Percentiles rank a stretch among this genome's conserved stretches.
phyloP scores from a whole-genome alignment of 2,113 vertebrate species.

The Nettapus auritus region DNA sequence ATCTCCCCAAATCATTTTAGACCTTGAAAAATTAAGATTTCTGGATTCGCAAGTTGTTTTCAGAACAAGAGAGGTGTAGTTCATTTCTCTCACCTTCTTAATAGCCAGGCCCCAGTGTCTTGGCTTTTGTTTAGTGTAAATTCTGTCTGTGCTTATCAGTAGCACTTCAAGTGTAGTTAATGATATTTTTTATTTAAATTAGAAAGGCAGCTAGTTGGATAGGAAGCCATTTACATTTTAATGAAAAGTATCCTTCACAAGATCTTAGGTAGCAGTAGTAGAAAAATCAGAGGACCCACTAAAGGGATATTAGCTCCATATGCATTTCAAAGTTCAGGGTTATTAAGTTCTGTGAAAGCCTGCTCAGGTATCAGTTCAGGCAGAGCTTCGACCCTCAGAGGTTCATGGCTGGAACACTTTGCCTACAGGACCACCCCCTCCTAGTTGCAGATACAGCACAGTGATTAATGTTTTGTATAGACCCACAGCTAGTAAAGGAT shows the following conservation, averaged over 20 bases:
- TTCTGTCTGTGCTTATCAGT: neutral
- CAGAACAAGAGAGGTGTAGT: neutral
- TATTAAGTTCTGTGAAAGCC: neutral
- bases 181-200: neutral
- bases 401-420: neutral
- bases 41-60: neutral
- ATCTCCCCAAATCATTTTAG: neutral
- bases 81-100: neutral
- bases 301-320: neutral
- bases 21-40: neutral
- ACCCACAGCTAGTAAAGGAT: neutral
- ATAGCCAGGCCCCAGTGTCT: neutral
- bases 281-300: neutral
- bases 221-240: neutral
- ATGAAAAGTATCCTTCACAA: neutral
- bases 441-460: neutral
- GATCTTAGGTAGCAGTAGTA: neutral
- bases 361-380: neutral
- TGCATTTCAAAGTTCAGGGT: neutral
- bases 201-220: neutral
- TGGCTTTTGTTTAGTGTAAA: neutral
- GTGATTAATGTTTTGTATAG: neutral
- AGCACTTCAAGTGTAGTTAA: neutral
- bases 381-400: neutral
- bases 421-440: neutral